These are phyloP conservation scores for Pimephales promelas DNA, from an alignment of 2,113 vertebrate genomes.

Conservation along the genomic window DNA sequence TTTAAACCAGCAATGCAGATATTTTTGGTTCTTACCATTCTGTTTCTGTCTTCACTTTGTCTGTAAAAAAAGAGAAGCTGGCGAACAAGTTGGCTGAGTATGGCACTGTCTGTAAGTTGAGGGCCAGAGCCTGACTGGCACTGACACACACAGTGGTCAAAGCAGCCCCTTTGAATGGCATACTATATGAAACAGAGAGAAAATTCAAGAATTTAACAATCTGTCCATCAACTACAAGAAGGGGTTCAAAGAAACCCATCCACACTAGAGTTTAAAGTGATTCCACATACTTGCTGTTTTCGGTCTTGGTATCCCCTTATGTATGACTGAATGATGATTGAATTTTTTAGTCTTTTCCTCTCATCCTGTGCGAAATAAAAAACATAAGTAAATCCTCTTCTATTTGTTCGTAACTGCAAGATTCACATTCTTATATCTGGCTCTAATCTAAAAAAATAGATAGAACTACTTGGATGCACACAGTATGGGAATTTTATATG, in stretches of 20 bases:
- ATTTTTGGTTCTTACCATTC: slow-evolving; percentile 84
- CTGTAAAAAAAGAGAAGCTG: slow-evolving; percentile 96
- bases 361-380: slow-evolving; percentile 80
- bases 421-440: not conserved
- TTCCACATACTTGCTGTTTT: slow-evolving; percentile 87
- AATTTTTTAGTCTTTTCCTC: slow-evolving; percentile 92
- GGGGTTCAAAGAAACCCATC: not conserved
- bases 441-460: not conserved
- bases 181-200: slow-evolving; percentile 73
- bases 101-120: slow-evolving; percentile 71
- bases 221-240: not conserved
- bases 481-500: not conserved
- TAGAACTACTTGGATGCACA: not conserved
- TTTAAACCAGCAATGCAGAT: not conserved
- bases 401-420: not conserved
- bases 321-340: slow-evolving; percentile 96
- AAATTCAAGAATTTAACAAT: not conserved
- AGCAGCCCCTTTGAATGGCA: slow-evolving; percentile 86
- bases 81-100: slow-evolving; percentile 86
- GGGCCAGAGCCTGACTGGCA: slow-evolving; percentile 77
- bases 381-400: not conserved
- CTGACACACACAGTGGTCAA: slow-evolving; percentile 82
- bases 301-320: slow-evolving; percentile 92
- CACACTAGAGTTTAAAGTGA: not conserved
- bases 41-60: slow-evolving; percentile 87